These are phyloP conservation scores for Minunthozetes semirufus DNA, from an alignment of 2,888 invertebrate species.

Conservation along the genomic window DNA sequence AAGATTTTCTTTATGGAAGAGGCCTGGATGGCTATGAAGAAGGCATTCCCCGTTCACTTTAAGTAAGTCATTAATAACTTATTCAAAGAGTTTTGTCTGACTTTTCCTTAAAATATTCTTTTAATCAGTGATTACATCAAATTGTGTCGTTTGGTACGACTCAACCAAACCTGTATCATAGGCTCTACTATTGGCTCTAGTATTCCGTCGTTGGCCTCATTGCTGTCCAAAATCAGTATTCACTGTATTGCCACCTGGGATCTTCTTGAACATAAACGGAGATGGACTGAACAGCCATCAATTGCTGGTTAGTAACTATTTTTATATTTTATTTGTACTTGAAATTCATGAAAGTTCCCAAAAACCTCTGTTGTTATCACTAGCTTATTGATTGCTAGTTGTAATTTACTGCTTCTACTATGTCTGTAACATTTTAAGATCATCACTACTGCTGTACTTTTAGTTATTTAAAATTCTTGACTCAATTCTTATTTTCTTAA, in stretches of 20 bases:
- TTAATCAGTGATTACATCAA: constrained; percentile 29
- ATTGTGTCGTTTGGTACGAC: constrained; percentile 24
- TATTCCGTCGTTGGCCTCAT: constrained; percentile 26
- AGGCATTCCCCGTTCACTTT: constrained; percentile 31
- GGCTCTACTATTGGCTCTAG: constrained; percentile 12
- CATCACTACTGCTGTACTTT: too few species aligned
- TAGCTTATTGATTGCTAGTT: too few species aligned
- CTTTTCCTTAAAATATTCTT: not conserved
- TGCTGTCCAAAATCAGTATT: constrained; percentile 24
- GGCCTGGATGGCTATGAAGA: constrained; percentile 29
- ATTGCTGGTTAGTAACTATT: constrained; percentile 17
- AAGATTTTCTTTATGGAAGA: constrained; percentile 33
- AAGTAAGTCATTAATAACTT: not conserved
- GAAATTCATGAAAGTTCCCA: too few species aligned
- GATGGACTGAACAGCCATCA: constrained; percentile 34
- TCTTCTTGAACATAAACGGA: constrained; percentile 23
- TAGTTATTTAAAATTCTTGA: too few species aligned
- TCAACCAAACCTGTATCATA: constrained; percentile 25
- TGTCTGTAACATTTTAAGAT: too few species aligned
- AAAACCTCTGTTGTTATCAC: too few species aligned
- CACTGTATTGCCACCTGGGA: constrained; percentile 33
- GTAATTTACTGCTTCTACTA: too few species aligned
- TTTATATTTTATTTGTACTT: not conserved
- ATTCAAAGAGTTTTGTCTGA: not conserved
- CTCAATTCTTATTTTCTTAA: too few species aligned